phyloP scores from a whole-genome alignment of 2,797 vertebrate species.

The Huso huso region DNA sequence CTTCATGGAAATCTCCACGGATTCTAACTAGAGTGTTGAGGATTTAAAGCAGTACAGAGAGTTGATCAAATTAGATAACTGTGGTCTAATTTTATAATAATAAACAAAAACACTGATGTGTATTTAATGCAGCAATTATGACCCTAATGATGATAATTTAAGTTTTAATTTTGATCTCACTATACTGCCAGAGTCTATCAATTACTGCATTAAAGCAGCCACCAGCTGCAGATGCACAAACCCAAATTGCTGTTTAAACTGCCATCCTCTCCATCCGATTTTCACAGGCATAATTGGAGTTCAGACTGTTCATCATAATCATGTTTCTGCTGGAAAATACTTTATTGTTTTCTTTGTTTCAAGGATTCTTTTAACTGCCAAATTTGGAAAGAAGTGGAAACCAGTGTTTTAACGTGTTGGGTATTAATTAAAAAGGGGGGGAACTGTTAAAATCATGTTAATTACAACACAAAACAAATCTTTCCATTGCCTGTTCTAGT shows the following conservation, averaged over 20 bases:
- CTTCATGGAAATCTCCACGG: neutral
- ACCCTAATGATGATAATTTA: conserved; percentile 77
- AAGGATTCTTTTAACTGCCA: no score
- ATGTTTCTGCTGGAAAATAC: conserved; percentile 12
- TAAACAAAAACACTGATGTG: conserved; percentile 54
- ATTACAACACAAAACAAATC: no score
- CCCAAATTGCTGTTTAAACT: conserved; percentile 75
- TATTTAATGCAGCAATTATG: conserved; percentile 58
- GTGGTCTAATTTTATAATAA: conserved; percentile 54
- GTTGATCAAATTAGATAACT: conserved; percentile 43
- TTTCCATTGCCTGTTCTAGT: no score
- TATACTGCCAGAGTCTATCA: conserved; percentile 84
- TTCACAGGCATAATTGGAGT: conserved; percentile 71
- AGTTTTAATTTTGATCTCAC: conserved; percentile 84
- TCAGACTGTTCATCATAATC: conserved; percentile 67
- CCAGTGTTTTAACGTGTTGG: no score
- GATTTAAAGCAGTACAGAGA: neutral
- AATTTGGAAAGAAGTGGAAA: no score
- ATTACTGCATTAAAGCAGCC: conserved; percentile 75
- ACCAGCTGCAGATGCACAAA: conserved; percentile 76
- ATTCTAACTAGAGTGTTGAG: neutral
- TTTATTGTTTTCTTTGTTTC: no score
- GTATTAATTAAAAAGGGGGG: no score
- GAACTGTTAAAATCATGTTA: no score
- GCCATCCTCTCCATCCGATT: conserved; percentile 73